These are phyloP conservation scores for Dipodomys merriami DNA, from an alignment of 2,113 vertebrate genomes.

Conservation along the genomic window DNA sequence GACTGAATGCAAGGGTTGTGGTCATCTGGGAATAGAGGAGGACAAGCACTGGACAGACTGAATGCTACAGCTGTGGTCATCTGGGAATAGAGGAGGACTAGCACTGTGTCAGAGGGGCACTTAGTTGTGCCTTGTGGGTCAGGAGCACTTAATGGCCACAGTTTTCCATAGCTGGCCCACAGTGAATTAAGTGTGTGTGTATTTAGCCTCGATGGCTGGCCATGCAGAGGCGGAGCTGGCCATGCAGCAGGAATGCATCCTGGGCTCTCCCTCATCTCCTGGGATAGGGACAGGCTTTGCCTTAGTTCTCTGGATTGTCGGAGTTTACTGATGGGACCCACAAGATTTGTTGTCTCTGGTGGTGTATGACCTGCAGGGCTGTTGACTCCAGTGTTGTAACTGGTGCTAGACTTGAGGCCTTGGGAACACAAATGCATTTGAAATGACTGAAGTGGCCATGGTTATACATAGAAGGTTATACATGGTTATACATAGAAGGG, in stretches of 20 bases:
- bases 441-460: not conserved
- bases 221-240: fast-evolving
- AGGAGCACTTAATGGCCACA: not conserved
- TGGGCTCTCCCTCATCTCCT: not conserved
- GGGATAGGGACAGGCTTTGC: not conserved
- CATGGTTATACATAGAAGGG: not conserved
- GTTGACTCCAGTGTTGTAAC: too few species aligned
- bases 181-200: not conserved
- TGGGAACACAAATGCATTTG: not conserved
- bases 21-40: not conserved
- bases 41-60: not conserved
- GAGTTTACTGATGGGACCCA: not conserved
- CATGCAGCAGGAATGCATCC: not conserved
- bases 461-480: too few species aligned
- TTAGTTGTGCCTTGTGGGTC: not conserved
- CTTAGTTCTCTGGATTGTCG: not conserved
- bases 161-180: not conserved
- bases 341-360: not conserved
- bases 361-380: too few species aligned
- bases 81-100: not conserved
- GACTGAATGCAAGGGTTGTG: too few species aligned
- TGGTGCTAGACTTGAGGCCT: not conserved
- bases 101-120: not conserved
- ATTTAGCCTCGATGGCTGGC: not conserved
- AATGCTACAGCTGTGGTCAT: not conserved